These are phyloP conservation scores for Andrena bucephala DNA, from an alignment of 2,888 invertebrate genomes.

Conservation along the genomic window DNA sequence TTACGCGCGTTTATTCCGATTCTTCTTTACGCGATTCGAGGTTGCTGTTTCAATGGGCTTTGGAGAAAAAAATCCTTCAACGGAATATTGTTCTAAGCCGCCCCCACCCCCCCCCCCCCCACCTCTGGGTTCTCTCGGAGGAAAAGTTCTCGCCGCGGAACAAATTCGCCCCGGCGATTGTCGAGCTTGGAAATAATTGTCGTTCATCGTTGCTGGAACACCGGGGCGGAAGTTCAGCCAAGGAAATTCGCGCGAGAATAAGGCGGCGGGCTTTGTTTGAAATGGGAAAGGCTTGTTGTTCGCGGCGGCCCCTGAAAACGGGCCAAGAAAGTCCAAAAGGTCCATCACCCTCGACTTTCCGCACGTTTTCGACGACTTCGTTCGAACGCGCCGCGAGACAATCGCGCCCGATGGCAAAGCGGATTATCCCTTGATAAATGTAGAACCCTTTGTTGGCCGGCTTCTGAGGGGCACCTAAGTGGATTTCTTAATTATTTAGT, in stretches of 20 bases:
- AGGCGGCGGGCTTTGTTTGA: conserved; percentile 67
- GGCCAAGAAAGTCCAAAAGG: conserved; percentile 42
- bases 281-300: conserved; percentile 80
- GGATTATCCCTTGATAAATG: conserved; percentile 74
- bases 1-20: conserved; percentile 49
- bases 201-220: conserved; percentile 36
- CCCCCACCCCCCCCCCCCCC: not conserved
- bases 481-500: conserved; percentile 78
- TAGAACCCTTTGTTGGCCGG: conserved; percentile 60
- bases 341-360: conserved; percentile 52
- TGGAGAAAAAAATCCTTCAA: conserved; percentile 14
- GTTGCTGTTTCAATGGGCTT: not conserved
- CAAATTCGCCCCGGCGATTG: conserved; percentile 44
- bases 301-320: conserved; percentile 41
- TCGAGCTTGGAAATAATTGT: conserved; percentile 56
- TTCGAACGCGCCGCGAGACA: conserved; percentile 62
- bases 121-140: not conserved
- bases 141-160: conserved; percentile 40
- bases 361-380: conserved; percentile 63
- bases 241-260: conserved; percentile 60
- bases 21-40: conserved; percentile 39
- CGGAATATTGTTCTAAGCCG: conserved; percentile 27
- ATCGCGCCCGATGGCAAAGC: conserved; percentile 53
- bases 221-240: conserved; percentile 44
- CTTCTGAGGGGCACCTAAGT: conserved; percentile 66